Percentiles rank a stretch among this genome's conserved stretches.
These are phyloP conservation scores for Drosophila bifasciata DNA, from an alignment of 1,140 invertebrate genomes.

Conservation along the genomic window DNA sequence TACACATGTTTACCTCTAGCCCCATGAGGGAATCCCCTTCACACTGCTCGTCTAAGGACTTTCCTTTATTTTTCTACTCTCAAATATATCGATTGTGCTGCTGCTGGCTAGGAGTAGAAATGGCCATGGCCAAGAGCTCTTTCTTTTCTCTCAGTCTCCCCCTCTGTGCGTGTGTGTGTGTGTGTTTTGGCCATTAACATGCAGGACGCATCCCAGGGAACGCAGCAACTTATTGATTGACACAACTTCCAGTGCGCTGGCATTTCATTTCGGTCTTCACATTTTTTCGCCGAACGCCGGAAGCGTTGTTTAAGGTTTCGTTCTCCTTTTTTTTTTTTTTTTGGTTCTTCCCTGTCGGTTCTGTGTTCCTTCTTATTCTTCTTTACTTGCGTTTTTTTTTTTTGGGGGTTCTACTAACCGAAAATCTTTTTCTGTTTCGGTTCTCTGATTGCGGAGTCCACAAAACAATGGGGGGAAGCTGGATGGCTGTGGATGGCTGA, in stretches of 20 bases:
- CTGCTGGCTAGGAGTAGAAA: slow-evolving; percentile 15
- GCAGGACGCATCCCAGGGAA: slow-evolving; percentile 68
- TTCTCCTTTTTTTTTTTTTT: slow-evolving; percentile 3
- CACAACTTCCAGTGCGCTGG: slow-evolving; percentile 76
- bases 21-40: slow-evolving; percentile 9
- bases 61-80: slow-evolving; percentile 27
- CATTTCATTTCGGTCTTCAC: slow-evolving; percentile 53
- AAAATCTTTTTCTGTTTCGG: slow-evolving; percentile 46
- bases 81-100: slow-evolving; percentile 35
- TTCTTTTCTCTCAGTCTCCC: not conserved
- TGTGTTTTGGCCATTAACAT: slow-evolving; percentile 62
- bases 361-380: slow-evolving; percentile 11
- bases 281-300: slow-evolving; percentile 76
- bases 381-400: slow-evolving; percentile 25
- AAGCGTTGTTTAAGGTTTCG: slow-evolving; percentile 71
- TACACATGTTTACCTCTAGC: slow-evolving; percentile 40
- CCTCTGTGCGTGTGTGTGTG: no score
- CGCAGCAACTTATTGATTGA: slow-evolving; percentile 80
- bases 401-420: slow-evolving; percentile 44
- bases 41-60: slow-evolving; percentile 15
- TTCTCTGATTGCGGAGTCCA: slow-evolving; percentile 55
- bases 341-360: not conserved
- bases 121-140: not conserved
- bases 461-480: slow-evolving; percentile 54
- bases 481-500: slow-evolving; percentile 1